phyloP scores from a whole-genome alignment of 2,113 vertebrate species.

The Lagopus leucura region DNA sequence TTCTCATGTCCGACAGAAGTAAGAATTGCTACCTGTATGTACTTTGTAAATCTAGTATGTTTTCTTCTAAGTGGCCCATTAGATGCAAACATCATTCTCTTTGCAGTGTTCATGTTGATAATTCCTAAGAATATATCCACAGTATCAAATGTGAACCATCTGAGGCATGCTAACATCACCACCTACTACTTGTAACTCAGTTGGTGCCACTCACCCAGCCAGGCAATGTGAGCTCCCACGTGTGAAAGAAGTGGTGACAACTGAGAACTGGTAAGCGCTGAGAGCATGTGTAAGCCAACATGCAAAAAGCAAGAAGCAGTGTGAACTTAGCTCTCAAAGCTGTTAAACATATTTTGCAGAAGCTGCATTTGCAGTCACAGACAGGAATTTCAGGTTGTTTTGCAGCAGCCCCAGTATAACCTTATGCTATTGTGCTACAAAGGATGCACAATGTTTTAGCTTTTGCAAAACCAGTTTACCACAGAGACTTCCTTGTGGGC shows the following conservation, averaged over 20 bases:
- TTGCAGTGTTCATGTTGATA: not conserved
- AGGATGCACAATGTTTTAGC: not conserved
- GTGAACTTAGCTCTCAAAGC: not conserved
- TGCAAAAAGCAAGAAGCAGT: not conserved
- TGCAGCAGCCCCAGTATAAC: conserved; percentile 1
- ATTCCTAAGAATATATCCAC: not conserved
- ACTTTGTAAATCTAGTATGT: not conserved
- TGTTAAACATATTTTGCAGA: not conserved
- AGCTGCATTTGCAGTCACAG: not conserved
- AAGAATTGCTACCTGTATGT: not conserved
- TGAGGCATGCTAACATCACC: not conserved
- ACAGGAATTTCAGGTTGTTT: conserved; percentile 34
- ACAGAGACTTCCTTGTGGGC: not conserved
- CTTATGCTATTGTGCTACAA: not conserved
- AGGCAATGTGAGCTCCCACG: not conserved
- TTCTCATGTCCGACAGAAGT: not conserved
- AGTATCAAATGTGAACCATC: not conserved
- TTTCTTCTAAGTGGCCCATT: not conserved
- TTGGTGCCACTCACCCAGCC: not conserved
- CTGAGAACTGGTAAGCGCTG: not conserved
- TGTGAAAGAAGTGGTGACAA: conserved; percentile 34
- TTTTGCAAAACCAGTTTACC: conserved; percentile 29
- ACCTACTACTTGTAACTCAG: not conserved
- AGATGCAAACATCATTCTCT: not conserved
- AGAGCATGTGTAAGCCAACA: not conserved